Base-by-base conservation (phyloP, 2,113 vertebrate genomes). In the Actenoides hombroni region DNA sequence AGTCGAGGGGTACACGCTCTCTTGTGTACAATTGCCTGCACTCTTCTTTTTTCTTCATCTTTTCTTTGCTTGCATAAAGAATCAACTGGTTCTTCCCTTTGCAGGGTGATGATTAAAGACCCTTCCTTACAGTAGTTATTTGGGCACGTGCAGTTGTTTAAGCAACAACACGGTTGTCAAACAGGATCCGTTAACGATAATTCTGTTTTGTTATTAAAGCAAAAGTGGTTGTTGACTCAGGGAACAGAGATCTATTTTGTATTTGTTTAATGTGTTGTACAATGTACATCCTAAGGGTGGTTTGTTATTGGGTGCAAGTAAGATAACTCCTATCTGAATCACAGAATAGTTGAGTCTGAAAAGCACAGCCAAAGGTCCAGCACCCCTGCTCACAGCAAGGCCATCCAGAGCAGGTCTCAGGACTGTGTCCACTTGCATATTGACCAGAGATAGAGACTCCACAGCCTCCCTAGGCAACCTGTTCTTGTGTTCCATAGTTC, bases 91-190 rank as follows among this genome's bases (percentile, higher is more conserved):
- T 79, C 57, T 6, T 88, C 28, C 6, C 71, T 80, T 67, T 42
- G 3, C 37, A 76, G 40, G 7, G 2, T 8, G 49, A 28, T 51
- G 24, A 44, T 44, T 75, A 65, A 80, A 65, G 16, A 69, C 16
- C 7, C 9, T 61, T 64, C 5, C 14, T 61, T 56, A 10, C 13
- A 7, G 18, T 37, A 24, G 18, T n/a, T 65, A 46, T 69, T 79
- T 60, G 54, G 49, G 10, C 15, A 25, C 44, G 7, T 26, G 11
- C 42, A 64, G 54, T 61, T 73, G 65, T 59, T 90, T 76, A 61
- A 61, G 7, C 5, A 2, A 24, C 54, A 88, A 61, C 10, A 20
- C 0, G 0, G n/a, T n/a, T 75, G 60, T 28, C 31, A 63, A 86
- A 68, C 37, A 75, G n/a, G 57, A 21, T 10, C 48, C 1, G 0